Base-by-base conservation (phyloP, 2,113 vertebrate species). In the Oncorhynchus masou region DNA sequence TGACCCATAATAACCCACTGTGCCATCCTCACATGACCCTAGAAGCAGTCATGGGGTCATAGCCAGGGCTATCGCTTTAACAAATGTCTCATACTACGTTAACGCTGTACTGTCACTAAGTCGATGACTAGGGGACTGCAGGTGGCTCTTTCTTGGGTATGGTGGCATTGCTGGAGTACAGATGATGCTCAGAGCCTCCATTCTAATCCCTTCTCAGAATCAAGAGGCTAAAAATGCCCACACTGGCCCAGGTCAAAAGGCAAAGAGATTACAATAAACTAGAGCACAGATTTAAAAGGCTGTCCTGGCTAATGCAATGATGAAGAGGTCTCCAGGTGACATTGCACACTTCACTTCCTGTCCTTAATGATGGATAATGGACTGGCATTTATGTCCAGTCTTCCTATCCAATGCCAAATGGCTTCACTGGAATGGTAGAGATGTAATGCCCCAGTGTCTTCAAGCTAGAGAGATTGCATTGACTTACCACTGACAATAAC, bases 231-330 rank as follows among this genome's bases (percentile, higher is more conserved):
- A 91, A 91, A 82, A 88, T 71, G 48, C 79, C 67, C 77, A 77
- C 83, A 81, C 84, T 87, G 80, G 79, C 80, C 83, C 71, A 70
- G 88, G 91, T 87, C 87, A 88, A 81, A 87, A 86, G 74, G 81
- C 80, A 89, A 91, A 86, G 74, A 48, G 71, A 87, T 87, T 83
- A 77, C 80, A 88, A 80, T 89, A 87, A 83, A 79, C 79, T 74
- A 60, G 74, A 77, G 81, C 45, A 24, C 80, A 39, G 79, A 49
- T 73, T 73, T 81, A 77, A 76, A 60, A 80, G 78, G 71, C 83
- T 73, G 81, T 83, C 82, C 81, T 57, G 64, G 64, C 85, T 49
- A 82, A 81, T 83, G 80, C 81, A 73, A 79, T 24, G 78, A 39
- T 20, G 29, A 68, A 20, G 70, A 15, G 22, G 67, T 75, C 81